Evolutionary conservation across 2,113 vertebrate species (phyloP), one percentile per base, ranked within the genome.

Genomic region (Erythrocercus mccallii): DNA sequence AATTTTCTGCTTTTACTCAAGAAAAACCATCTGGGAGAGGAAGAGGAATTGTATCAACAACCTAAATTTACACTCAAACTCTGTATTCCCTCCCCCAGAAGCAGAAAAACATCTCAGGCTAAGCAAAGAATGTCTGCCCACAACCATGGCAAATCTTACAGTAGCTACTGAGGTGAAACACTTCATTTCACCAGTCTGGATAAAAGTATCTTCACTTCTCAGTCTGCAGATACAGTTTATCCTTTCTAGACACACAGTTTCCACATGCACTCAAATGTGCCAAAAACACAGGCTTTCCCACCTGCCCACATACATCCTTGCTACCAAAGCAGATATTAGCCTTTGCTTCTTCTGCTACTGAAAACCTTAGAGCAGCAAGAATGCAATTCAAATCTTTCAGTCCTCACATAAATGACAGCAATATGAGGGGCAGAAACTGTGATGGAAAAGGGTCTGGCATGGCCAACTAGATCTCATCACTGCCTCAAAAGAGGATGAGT

Each of bases 341-440:
- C 70, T 60, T 53, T 15, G 23, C 44, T 94, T 11, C 56, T 70
- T 66, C 15, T 48, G 48, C 53, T 76, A 37, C 30, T n/a, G 35
- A 76, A 95, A 91, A 48, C 40, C 69, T 60, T 31, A 30, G 37
- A 85, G 56, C 33, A 83, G 38, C 21, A 27, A 53, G 11, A 38
- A 50, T 3, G 51, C 11, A 44, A n/a, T 10, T 27, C 57, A 58
- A 71, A 71, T 28, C 28, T 48, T 72, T 40, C 81, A 45, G 45
- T 40, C 24, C 40, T 60, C 53, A 23, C 23, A 47, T 6, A 60
- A 54, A 80, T 48, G 22, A 87, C 27, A 64, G 70, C 22, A 69
- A 35, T 18, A n/a, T 0, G 5, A 42, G 14, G 5, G 22, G 20
- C 8, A 2, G 4, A 21, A 65, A 48, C 4, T 0, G 0, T 10